Evolutionary conservation across 2,888 invertebrate species (phyloP), one percentile per base, ranked within the genome.

Genomic region (Helicoverpa assulta): DNA sequence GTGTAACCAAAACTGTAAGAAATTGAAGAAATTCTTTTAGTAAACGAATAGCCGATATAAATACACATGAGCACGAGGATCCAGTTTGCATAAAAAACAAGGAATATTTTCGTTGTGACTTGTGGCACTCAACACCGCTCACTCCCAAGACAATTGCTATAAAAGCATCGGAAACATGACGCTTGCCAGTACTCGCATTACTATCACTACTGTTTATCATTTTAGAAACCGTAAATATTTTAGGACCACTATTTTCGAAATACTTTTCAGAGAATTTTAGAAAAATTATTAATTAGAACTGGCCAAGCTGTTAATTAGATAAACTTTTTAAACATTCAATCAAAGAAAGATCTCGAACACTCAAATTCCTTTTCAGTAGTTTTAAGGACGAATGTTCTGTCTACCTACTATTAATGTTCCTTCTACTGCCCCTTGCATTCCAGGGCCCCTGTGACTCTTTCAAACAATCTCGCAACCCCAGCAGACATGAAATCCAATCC

Each of bases 131-230:
- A 86, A 89, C 86, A 88, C 86, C 85, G 79, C 78, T 78, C 77
- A 73, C 47, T 86, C 90, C 89, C 88, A 80, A 72, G 91, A 87
- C 91, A 89, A 86, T 89, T 88, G 83, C 79, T 82, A 87, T 91
- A 91, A 92, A 88, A 92, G 92, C 91, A 86, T 87, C 84, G 85
- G 91, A 87, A 92, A 91, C 75, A 86, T 82, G 88, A 92, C 86
- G 87, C 83, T 76, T 66, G 71, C 75, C 74, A 63, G 60, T 61
- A 64, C 76, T 59, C 76, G 70, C 73, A 73, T 78, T 83, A 82
- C 54, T 58, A 72, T 60, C 52, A 61, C 47, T 54, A 65, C 62
- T 70, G 56, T 70, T 67, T 76, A 70, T 61, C 63, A 69, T 69
- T 55, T 37, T 21, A 8, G 21, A 61, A 60, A 56, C 40, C 18